phyloP scores from a whole-genome alignment of 1,140 invertebrate species.

The Brachystomella parvula region DNA sequence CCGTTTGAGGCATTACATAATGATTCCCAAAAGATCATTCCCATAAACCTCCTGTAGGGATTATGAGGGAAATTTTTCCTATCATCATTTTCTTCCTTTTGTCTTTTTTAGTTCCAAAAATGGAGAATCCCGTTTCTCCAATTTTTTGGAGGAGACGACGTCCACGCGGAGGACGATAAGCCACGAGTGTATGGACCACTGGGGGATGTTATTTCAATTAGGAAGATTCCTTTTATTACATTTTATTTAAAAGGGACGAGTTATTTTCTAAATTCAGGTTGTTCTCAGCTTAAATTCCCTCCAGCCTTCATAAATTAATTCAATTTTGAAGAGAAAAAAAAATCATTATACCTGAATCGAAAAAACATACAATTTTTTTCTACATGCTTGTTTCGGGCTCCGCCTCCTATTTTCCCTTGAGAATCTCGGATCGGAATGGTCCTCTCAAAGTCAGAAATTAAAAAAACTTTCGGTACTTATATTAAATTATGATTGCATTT shows the following conservation, averaged over 20 bases:
- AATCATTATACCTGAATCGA: background rate
- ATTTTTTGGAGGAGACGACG: background rate
- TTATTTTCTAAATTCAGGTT: no score
- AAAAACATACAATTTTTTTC: background rate
- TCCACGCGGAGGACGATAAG: no score
- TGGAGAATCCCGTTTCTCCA: background rate
- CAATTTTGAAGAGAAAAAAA: background rate
- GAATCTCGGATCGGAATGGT: background rate
- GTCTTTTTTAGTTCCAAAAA: background rate
- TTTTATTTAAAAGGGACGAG: background rate
- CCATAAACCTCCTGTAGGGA: background rate
- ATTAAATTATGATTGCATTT: background rate
- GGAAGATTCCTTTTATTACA: background rate
- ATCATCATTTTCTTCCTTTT: background rate
- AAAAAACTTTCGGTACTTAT: background rate
- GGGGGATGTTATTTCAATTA: background rate
- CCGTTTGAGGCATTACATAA: no score
- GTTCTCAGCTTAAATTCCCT: background rate
- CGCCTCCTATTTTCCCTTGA: background rate
- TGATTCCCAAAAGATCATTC: background rate
- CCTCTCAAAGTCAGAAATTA: background rate
- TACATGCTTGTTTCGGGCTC: background rate
- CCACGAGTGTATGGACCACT: background rate
- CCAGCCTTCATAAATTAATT: background rate
- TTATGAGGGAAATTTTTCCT: background rate